A percentile compares a stretch with the other conserved stretches of the same genome.
Conservation (phyloP, 2,797 vertebrate genomes). For the Coccyzus lansbergi region DNA sequence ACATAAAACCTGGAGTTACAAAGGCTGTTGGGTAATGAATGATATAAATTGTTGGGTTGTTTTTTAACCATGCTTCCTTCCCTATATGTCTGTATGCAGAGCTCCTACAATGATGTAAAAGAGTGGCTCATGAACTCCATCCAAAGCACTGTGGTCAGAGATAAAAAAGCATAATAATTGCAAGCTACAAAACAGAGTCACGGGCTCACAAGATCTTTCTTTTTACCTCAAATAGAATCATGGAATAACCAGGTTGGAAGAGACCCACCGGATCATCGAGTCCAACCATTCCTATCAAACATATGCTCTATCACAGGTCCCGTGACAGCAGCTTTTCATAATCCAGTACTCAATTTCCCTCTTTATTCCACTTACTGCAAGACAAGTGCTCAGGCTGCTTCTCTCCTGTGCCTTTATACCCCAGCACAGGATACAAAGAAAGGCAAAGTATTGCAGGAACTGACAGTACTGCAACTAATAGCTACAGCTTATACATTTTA, state of each 20-base stretch:
- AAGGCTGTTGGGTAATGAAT: background rate
- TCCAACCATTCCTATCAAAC: too few species aligned
- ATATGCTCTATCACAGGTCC: background rate
- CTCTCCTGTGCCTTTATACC: background rate
- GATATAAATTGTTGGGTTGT: background rate
- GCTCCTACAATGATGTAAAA: background rate
- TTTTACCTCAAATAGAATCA: background rate
- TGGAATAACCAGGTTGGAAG: too few species aligned
- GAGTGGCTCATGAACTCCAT: background rate
- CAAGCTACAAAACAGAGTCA: background rate
- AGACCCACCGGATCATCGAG: too few species aligned
- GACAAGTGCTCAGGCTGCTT: background rate
- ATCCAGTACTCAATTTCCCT: background rate
- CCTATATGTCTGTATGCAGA: background rate
- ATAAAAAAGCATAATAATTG: background rate
- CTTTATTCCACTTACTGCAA: background rate
- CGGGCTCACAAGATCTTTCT: background rate
- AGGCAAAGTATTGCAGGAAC: background rate
- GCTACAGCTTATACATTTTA: background rate
- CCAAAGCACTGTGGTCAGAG: background rate
- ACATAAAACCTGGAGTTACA: background rate
- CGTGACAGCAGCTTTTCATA: background rate
- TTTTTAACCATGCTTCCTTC: background rate
- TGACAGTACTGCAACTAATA: background rate
- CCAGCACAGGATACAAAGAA: background rate